Evolutionary conservation across 2,888 invertebrate genomes (phyloP).

Genomic region (Pyrochroa serraticornis): DNA sequence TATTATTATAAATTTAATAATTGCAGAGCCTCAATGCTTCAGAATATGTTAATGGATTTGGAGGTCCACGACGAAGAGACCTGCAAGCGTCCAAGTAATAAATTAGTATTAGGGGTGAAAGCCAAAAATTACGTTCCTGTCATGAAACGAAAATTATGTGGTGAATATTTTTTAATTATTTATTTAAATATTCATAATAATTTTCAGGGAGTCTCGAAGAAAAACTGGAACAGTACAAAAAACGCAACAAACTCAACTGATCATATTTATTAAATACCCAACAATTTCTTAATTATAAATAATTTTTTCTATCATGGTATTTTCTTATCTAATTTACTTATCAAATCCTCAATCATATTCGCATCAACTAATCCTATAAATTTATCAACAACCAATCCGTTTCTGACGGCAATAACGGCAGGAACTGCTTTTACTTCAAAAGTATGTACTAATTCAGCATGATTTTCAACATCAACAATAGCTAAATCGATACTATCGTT

Average conservation of each 20-base stretch:
- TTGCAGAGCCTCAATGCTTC: slow-evolving; percentile 63
- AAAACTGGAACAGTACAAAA: slow-evolving; percentile 76
- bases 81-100: slow-evolving; percentile 60
- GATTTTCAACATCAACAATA: slow-evolving; percentile 80
- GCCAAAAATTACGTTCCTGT: slow-evolving; percentile 75
- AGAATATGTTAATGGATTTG: slow-evolving; percentile 63
- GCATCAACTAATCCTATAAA: slow-evolving; percentile 86
- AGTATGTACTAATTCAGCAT: slow-evolving; percentile 81
- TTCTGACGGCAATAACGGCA: slow-evolving; percentile 79
- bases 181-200: too few species aligned
- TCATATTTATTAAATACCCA: too few species aligned
- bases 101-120: slow-evolving; percentile 71
- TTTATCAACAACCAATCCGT: slow-evolving; percentile 84
- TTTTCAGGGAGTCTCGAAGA: slow-evolving; percentile 82
- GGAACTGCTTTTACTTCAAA: slow-evolving; percentile 85
- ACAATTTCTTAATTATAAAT: not conserved
- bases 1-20: slow-evolving; percentile 4
- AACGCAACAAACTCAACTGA: slow-evolving; percentile 61
- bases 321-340: slow-evolving; percentile 64
- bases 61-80: slow-evolving; percentile 42
- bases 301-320: not conserved
- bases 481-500: slow-evolving; percentile 77
- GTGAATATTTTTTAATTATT: too few species aligned
- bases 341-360: slow-evolving; percentile 78
- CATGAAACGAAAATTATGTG: slow-evolving; percentile 76